Evolutionary conservation across 2,888 invertebrate species (phyloP), one percentile per base, ranked within the genome.

Genomic region (Tenthredo distinguenda): DNA sequence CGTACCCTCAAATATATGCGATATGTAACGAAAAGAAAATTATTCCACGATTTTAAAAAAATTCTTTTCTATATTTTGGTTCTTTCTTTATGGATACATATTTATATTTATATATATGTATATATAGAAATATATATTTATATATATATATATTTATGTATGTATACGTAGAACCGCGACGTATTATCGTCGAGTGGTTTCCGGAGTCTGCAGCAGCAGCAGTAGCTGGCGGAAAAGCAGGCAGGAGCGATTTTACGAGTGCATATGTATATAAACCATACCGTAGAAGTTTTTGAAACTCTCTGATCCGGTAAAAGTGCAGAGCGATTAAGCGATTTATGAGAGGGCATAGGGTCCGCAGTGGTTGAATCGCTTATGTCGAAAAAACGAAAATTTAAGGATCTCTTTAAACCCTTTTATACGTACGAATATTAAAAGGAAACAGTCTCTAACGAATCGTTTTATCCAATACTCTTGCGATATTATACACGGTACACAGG

Each of bases 251-350:
- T 84, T 87, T 90, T 88, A 88, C 87, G 86, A 88, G 87, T 85
- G 88, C 89, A 89, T 90, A 88, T 50, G 18, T 62, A 81, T 26
- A 89, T 90, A 88, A 88, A 90, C 89, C 88, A 72, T 47, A 47
- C 5, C 82, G 79, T 85, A 88, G 1, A 89, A 87, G 89, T 91
- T 91, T 90, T 87, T 88, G 87, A 88, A 90, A 90, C 86, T 92
- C 88, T 85, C 87, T 88, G 91, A 92, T 90, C 91, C 92, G 90
- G 90, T 86, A 91, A 92, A 90, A 90, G 55, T 55, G 88, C 90
- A 15, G 0, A 88, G 89, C 90, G 92, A 91, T 92, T 92, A 91
- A 92, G 90, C 91, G 89, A 90, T 91, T 91, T 90, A 90, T 87
- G 90, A 90, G 90, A 37, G 62, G 37, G 15, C 15, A 18, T 5